These are phyloP conservation scores for Amyelois transitella DNA, from an alignment of 1,140 invertebrate species.

Conservation along the genomic window DNA sequence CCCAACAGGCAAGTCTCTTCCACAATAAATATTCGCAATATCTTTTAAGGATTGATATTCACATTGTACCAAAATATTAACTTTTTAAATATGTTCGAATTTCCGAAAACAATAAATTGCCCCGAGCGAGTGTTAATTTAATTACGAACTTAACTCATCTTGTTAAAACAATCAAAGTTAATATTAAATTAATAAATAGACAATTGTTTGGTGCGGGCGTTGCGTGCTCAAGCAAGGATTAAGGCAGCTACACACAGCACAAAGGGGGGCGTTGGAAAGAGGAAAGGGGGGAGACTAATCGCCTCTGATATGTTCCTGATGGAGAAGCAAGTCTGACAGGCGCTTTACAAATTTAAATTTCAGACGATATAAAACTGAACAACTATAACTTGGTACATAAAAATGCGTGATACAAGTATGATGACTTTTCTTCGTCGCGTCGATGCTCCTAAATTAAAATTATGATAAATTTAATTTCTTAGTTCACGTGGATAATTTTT, in stretches of 20 bases:
- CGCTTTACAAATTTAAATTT: constrained; percentile 27
- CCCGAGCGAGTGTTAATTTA: background rate
- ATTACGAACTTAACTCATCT: background rate
- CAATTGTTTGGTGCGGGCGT: constrained; percentile 40
- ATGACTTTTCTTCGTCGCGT: no score
- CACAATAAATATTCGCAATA: no score
- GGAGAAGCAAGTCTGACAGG: constrained; percentile 37
- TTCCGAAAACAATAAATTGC: no score
- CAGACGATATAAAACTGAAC: constrained; percentile 14
- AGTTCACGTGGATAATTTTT: no score
- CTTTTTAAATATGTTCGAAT: no score
- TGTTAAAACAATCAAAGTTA: background rate
- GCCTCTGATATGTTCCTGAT: constrained; percentile 56
- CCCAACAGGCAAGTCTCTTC: no score
- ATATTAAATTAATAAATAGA: constrained; percentile 46
- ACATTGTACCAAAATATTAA: no score
- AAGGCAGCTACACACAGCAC: constrained; percentile 29
- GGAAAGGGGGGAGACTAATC: constrained; percentile 43
- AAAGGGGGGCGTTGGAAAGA: constrained; percentile 8
- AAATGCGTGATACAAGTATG: no score
- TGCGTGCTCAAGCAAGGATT: constrained; percentile 47
- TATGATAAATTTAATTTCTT: no score
- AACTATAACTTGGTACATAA: background rate
- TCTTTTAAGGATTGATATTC: no score
- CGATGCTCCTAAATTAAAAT: no score